phyloP scores from a whole-genome alignment of 2,797 vertebrate genomes.

The Typhlichthys eigenmanni region DNA sequence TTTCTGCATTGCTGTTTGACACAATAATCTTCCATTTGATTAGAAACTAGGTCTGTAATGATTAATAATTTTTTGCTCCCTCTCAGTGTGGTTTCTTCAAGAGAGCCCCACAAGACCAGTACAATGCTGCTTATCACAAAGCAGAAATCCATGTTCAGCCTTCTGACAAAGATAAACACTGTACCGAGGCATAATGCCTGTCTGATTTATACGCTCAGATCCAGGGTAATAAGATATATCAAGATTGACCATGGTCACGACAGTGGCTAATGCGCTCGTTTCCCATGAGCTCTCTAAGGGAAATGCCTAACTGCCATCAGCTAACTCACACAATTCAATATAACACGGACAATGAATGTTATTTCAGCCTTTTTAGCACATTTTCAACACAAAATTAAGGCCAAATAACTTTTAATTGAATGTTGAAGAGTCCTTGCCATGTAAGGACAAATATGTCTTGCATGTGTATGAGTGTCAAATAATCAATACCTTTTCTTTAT shows the following conservation, averaged over 20 bases:
- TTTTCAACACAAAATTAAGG: too few relatives aligned
- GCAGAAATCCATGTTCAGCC: conserved; percentile 99
- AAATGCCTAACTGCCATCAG: conserved; percentile 29
- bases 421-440: not conserved
- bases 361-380: not conserved
- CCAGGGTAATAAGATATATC: conserved; percentile 84
- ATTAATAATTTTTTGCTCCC: conserved; percentile 84
- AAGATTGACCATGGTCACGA: conserved; percentile 70
- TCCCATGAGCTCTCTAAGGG: conserved; percentile 35
- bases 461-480: conserved; percentile 48
- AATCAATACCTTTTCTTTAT: conserved; percentile 11
- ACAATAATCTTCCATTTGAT: not conserved
- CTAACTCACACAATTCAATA: conserved; percentile 46
- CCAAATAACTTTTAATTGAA: not conserved
- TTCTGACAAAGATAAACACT: conserved; percentile 98
- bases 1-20: not conserved
- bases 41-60: conserved; percentile 49
- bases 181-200: conserved; percentile 92
- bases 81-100: conserved; percentile 99
- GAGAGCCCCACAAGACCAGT: conserved; percentile 94
- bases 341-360: conserved; percentile 35
- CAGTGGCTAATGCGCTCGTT: conserved; percentile 62
- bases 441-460: conserved; percentile 19
- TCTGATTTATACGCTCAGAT: conserved; percentile 80
- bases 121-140: conserved; percentile 94